phyloP scores from a whole-genome alignment of 2,888 invertebrate genomes.

The Conistra vaccinii region DNA sequence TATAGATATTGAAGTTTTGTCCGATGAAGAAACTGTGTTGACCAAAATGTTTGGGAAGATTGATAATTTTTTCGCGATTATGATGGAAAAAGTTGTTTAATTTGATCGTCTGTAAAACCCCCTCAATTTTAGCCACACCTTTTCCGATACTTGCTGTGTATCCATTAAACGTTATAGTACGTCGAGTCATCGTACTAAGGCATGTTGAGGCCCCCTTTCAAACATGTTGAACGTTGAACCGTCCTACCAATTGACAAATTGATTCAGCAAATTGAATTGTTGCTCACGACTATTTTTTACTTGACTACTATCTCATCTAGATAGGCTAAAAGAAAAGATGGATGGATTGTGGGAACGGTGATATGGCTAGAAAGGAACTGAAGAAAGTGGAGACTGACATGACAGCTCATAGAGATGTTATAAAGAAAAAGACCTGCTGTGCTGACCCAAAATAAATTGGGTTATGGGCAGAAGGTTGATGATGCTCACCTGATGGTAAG shows the following conservation, averaged over 20 bases:
- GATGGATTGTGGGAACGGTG: neutral
- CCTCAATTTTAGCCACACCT: neutral
- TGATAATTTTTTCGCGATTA: no score
- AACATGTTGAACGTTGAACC: slow-evolving; percentile 48
- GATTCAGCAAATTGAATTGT: slow-evolving; percentile 42
- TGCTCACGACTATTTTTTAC: slow-evolving; percentile 31
- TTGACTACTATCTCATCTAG: neutral
- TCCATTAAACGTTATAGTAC: neutral
- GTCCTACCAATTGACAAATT: slow-evolving; percentile 42
- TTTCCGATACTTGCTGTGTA: neutral
- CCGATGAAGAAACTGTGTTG: no score
- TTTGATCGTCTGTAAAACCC: no score
- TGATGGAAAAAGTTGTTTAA: no score
- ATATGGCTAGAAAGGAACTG: neutral
- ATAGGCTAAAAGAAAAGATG: neutral
- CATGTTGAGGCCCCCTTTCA: slow-evolving; percentile 34
- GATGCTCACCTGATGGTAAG: neutral
- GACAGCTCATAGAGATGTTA: neutral
- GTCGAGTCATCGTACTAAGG: slow-evolving; percentile 1
- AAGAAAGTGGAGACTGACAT: neutral
- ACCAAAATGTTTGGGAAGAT: neutral
- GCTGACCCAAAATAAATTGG: neutral
- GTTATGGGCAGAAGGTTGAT: neutral
- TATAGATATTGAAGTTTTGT: no score
- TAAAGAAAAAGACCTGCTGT: neutral